Conservation (phyloP, 35 echinoderm and acorn worm genomes). For the Holothuria glaberrima region DNA sequence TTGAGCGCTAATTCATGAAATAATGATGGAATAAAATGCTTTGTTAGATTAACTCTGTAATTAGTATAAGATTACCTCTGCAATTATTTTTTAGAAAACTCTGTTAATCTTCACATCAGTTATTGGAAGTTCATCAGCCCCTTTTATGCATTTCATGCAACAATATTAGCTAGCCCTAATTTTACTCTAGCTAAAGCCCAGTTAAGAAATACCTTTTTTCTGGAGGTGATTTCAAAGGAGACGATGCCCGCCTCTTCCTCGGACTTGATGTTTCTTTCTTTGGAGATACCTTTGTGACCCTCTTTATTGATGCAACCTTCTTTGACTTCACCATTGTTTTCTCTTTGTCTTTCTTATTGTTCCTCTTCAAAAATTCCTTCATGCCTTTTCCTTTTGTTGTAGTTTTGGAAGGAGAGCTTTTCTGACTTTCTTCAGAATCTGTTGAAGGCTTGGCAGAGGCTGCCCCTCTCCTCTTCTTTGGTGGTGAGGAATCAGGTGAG, state of each 20-base stretch:
- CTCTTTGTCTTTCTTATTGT: neutral
- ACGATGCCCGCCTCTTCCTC: slow-evolving; percentile 23
- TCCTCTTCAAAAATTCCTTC: slow-evolving; percentile 12
- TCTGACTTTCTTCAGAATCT: neutral
- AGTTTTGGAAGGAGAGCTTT: neutral
- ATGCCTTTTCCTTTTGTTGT: slow-evolving; percentile 4
- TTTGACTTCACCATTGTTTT: slow-evolving; percentile 13
- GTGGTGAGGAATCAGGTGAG: neutral
- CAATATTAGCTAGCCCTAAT: too few species aligned
- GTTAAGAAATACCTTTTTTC: slow-evolving; percentile 3
- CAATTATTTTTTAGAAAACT: too few species aligned
- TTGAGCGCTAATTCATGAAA: too few species aligned
- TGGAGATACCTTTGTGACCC: neutral
- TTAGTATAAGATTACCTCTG: too few species aligned
- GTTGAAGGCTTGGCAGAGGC: neutral
- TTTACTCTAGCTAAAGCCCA: too few species aligned
- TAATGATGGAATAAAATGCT: too few species aligned
- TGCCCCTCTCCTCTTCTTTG: slow-evolving; percentile 11
- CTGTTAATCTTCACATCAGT: too few species aligned
- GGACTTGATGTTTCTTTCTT: neutral
- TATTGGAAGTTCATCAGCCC: too few species aligned
- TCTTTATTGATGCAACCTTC: slow-evolving; percentile 31
- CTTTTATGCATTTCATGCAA: too few species aligned
- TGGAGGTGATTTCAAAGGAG: slow-evolving; percentile 37
- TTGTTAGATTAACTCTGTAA: too few species aligned